Evolutionary conservation across 2,888 invertebrate species (phyloP), one percentile per base, ranked within the genome.

Genomic region (Anorthoa munda): DNA sequence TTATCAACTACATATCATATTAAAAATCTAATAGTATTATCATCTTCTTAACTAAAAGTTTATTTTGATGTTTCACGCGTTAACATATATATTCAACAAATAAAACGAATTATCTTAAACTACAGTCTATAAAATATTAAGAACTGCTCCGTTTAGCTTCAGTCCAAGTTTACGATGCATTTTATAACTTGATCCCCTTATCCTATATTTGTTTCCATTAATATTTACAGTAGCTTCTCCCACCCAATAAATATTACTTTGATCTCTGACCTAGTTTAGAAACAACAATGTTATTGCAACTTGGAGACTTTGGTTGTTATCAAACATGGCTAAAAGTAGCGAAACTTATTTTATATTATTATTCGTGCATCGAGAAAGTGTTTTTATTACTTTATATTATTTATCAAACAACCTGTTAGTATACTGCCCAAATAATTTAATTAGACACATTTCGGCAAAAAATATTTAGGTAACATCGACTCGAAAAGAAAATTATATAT

Each of bases 261-360:
- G 61, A 51, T 23, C 15, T 61, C 12, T 79, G 73, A 72, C 73
- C 79, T 77, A 79, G 11, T 79, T 56, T 72, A 60, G 39, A 17
- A 64, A 2, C 1, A 48, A 13, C n/a, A 48, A 21, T 59, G 18
- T n/a, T 51, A 23, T 17, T n/a, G 23, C 4, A 21, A 70, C 17
- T 53, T 18, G 0, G 0, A 26, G 1, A 26, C 39, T 26, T 31
- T 60, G 48, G 2, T 0, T 0, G 3, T 18, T 21, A 13, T 2
- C 1, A 4, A 21, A 59, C 48, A 60, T 5, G 26, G 53, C 17
- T 23, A 53, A 48, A 66, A 60, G 26, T 48, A 7, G 17, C 4
- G 11, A 23, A 48, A 31, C 1, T 46, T 46, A 53, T 72, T 0
- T 56, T 74, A 21, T 26, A 50, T 66, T 66, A 2, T n/a, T 66